Evolutionary conservation across 1,140 invertebrate species (phyloP).

Genomic region (Pseudomyrmex gracilis): DNA sequence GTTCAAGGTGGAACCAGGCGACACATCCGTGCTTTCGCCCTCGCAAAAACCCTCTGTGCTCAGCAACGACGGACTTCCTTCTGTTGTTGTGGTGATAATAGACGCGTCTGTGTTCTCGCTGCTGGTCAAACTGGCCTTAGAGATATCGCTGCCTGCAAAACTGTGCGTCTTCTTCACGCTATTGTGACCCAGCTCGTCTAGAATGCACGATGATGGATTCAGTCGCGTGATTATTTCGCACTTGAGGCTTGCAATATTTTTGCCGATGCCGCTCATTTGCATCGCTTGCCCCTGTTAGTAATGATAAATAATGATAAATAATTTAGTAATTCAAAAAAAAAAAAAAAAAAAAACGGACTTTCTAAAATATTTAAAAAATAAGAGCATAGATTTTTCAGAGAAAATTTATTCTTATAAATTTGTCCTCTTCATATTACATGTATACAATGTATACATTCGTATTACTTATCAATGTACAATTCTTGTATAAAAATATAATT

Average conservation of each 20-base stretch:
- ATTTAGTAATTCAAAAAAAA: background rate
- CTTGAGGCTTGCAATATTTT: constrained; percentile 81
- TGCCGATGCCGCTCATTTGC: constrained; percentile 73
- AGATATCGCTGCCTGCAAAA: constrained; percentile 84
- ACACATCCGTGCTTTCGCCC: constrained; percentile 82
- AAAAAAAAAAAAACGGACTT: background rate
- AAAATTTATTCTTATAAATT: background rate
- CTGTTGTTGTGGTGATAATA: constrained; percentile 81
- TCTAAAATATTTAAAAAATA: background rate
- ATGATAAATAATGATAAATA: background rate
- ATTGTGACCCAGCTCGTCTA: constrained; percentile 61
- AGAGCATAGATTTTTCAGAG: too few species aligned
- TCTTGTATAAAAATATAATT: background rate
- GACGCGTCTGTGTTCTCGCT: constrained; percentile 83
- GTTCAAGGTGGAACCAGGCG: constrained; percentile 80
- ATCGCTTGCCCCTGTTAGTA: constrained; percentile 48
- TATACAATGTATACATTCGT: too few species aligned
- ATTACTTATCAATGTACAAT: too few species aligned
- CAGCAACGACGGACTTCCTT: constrained; percentile 82
- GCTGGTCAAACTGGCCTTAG: constrained; percentile 82
- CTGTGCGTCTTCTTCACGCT: constrained; percentile 82
- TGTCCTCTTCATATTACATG: background rate
- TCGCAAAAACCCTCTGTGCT: constrained; percentile 84
- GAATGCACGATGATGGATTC: constrained; percentile 64
- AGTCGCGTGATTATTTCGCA: constrained; percentile 81